Conservation (phyloP, 2,797 vertebrate genomes). For the Urophycis tenuis region DNA sequence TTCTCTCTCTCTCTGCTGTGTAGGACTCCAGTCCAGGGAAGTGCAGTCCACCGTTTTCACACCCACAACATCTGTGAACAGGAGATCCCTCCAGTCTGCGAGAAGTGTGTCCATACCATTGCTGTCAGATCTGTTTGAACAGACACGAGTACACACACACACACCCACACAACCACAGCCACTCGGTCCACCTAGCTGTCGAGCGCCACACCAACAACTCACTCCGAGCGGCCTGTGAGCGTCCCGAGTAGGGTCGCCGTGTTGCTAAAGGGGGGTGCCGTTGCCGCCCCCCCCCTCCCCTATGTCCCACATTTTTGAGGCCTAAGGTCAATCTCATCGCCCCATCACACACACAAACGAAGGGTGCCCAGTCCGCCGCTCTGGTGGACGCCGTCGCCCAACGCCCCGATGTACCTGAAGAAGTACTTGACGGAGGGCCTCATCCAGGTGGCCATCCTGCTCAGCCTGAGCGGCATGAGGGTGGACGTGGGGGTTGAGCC, state of each 20-base stretch:
- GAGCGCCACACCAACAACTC: background rate
- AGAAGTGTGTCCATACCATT: background rate
- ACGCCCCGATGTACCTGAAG: conserved; percentile 75
- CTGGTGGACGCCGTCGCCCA: background rate
- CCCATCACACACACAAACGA: background rate
- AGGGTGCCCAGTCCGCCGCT: background rate
- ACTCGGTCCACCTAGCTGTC: background rate
- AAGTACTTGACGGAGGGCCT: conserved; percentile 92
- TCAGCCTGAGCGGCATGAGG: conserved; percentile 82
- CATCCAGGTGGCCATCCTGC: conserved; percentile 89
- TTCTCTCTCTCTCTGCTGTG: background rate
- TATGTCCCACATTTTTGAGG: background rate
- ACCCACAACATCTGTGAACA: background rate
- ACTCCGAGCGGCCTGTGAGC: background rate
- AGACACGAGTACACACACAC: background rate
- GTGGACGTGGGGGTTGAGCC: conserved; percentile 87
- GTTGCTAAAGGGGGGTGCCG: background rate
- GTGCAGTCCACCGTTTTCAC: background rate
- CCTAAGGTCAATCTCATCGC: background rate
- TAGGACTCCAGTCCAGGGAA: background rate
- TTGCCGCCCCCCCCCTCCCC: background rate
- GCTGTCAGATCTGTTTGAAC: background rate
- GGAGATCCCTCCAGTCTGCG: background rate
- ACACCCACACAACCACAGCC: background rate
- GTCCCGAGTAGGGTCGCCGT: background rate